Base-by-base conservation (phyloP, 2,113 vertebrate species). In the Sapajus apella region DNA sequence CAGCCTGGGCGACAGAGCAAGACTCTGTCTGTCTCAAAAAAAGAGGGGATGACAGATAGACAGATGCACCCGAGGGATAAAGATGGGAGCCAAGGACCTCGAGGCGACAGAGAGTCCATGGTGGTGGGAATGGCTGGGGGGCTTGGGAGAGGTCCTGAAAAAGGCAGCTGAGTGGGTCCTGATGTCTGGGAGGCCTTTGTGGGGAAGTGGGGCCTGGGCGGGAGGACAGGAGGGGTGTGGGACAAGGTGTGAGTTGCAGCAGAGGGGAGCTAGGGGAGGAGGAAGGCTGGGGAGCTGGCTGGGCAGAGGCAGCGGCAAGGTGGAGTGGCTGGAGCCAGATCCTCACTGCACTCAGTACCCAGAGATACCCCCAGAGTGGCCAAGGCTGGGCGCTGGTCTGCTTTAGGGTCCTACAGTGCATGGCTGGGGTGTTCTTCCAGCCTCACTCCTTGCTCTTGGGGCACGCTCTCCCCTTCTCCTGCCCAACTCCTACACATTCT, bases 141-240 rank as follows among this genome's bases (percentile, higher is more conserved):
- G 18, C 61, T 16, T 50, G 10, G 2, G 10, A 50, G 17, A 32
- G 37, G 35, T 23, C 16, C 50, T 8, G 16, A 25, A 73, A 58
- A 37, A 70, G 70, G 52, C 6, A 32, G 52, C 35, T 17, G 5
- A 13, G 25, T 37, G 55, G 68, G 45, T 35, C 10, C 56, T 56
- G 81, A 84, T 64, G 58, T 56, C 17, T 11, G 83, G 58, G 8
- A 56, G 45, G 47, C 25, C 35, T 40, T 64, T 30, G 61, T 3
- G 0, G 18, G 47, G 43, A 50, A 52, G 30, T 4, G 43, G 20
- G 25, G 21, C 32, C 35, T 1, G 1, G 11, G 45, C 2, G 4
- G 70, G 70, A 56, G 14, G 18, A 43, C 40, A 37, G 84, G 32
- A 18, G 27, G 18, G 12, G 18, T 23, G 45, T 18, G 37, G 45